Evolutionary conservation across 2,113 vertebrate genomes (phyloP).

Genomic region (Menidia beryllina): DNA sequence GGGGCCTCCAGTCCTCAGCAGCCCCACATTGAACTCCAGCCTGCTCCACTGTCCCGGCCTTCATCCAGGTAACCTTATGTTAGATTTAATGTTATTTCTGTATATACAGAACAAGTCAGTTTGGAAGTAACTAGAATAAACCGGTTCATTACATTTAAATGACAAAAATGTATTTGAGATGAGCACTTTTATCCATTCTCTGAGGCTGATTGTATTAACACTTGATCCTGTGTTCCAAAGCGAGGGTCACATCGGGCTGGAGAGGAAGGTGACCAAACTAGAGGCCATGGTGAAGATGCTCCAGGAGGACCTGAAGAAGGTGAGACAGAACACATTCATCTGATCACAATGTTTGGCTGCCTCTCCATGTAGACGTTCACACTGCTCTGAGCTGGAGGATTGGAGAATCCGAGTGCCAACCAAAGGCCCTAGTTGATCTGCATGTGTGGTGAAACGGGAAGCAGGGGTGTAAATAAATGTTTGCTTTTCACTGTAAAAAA

Average conservation of each 20-base stretch:
- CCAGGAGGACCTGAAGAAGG: conserved; percentile 96
- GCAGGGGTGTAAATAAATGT: conserved; percentile 15
- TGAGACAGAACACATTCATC: conserved; percentile 57
- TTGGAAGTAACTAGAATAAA: background rate
- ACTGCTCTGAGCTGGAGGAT: background rate
- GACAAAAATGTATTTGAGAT: no score
- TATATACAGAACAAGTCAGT: no score
- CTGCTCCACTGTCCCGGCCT: conserved; percentile 85
- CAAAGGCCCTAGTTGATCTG: conserved; percentile 6
- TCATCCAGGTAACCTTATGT: conserved; percentile 85
- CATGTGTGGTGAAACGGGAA: conserved; percentile 2
- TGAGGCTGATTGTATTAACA: background rate
- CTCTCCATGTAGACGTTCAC: background rate
- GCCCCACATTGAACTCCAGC: conserved; percentile 87
- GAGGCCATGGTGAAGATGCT: conserved; percentile 97
- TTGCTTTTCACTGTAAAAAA: conserved; percentile 21
- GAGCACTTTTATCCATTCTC: background rate
- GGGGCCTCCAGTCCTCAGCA: conserved; percentile 88
- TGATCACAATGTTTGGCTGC: background rate
- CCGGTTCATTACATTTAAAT: background rate
- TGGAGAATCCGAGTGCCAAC: background rate
- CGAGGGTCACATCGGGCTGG: conserved; percentile 91
- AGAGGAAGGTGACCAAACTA: conserved; percentile 95
- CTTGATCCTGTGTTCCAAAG: conserved; percentile 68
- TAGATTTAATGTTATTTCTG: background rate